phyloP scores from a whole-genome alignment of 64 coral and sea anemone species.

The Actinia tenebrosa region DNA sequence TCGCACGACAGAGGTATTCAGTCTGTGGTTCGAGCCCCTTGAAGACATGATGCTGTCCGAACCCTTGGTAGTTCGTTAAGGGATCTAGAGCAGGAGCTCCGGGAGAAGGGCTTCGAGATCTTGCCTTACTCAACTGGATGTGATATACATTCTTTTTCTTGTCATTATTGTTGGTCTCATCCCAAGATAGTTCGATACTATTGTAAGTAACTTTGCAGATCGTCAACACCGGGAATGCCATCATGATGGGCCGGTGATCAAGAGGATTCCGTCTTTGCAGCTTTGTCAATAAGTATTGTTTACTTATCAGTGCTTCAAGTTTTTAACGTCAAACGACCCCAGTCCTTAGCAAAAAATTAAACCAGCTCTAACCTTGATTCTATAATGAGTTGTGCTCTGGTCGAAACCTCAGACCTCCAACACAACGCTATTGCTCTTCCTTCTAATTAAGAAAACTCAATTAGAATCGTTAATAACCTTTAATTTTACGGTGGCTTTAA shows the following conservation, averaged over 20 bases:
- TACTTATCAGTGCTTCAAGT: conserved; percentile 5
- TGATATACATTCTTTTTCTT: conserved; percentile 63
- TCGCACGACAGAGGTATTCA: conserved; percentile 58
- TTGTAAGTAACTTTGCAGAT: conserved; percentile 79
- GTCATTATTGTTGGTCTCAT: conserved; percentile 41
- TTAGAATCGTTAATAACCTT: not conserved
- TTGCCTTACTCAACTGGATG: conserved; percentile 68
- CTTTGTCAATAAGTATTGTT: not conserved
- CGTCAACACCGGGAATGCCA: conserved; percentile 32
- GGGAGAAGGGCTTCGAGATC: conserved; percentile 43
- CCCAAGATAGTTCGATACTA: conserved; percentile 79
- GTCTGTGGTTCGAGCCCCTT: conserved; percentile 67
- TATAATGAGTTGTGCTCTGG: not conserved
- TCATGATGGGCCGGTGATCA: conserved; percentile 20
- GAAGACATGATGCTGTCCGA: conserved; percentile 55
- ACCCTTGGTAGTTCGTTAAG: conserved; percentile 83
- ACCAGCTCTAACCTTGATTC: not conserved
- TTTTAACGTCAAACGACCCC: not conserved
- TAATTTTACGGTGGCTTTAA: conserved; percentile 2
- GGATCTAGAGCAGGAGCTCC: conserved; percentile 70
- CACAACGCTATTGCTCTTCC: not conserved
- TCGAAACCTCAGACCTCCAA: not conserved
- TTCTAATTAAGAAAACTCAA: not conserved
- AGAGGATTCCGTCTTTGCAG: not conserved
- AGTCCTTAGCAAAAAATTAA: not conserved